Conservation (phyloP, 2,888 invertebrate species). For the Caenorhabditis sp. region DNA sequence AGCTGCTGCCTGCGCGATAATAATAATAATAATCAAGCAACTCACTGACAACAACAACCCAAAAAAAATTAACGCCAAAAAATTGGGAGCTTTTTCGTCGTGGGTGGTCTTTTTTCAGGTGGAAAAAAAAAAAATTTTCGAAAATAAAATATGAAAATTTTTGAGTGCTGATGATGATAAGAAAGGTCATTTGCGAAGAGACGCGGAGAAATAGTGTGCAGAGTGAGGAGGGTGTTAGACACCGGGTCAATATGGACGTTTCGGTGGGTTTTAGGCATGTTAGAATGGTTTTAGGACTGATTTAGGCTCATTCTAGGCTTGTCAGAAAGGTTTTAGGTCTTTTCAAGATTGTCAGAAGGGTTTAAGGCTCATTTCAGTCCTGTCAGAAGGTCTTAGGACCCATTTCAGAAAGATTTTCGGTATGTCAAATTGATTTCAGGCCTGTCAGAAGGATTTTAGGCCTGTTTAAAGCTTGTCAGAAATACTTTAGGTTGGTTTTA, state of each 20-base stretch:
- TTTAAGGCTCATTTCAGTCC: background rate
- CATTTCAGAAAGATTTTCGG: too few species aligned
- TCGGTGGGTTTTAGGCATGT: background rate
- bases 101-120: background rate
- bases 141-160: background rate
- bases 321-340: too few species aligned
- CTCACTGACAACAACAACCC: too few species aligned
- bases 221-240: slow-evolving; percentile 1
- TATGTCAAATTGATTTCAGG: too few species aligned
- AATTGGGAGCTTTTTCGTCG: background rate
- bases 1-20: background rate
- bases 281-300: too few species aligned
- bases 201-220: slow-evolving; percentile 7
- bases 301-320: background rate
- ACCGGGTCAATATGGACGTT: background rate
- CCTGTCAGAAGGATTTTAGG: too few species aligned
- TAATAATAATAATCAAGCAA: too few species aligned
- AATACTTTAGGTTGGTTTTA: background rate
- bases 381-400: background rate
- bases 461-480: background rate
- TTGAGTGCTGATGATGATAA: background rate
- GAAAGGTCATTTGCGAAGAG: slow-evolving; percentile 6
- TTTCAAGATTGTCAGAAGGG: too few species aligned
- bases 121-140: background rate
- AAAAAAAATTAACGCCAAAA: too few species aligned